Conservation (phyloP, 2,888 invertebrate species). For the Ashinkailepas kermadecensis region DNA sequence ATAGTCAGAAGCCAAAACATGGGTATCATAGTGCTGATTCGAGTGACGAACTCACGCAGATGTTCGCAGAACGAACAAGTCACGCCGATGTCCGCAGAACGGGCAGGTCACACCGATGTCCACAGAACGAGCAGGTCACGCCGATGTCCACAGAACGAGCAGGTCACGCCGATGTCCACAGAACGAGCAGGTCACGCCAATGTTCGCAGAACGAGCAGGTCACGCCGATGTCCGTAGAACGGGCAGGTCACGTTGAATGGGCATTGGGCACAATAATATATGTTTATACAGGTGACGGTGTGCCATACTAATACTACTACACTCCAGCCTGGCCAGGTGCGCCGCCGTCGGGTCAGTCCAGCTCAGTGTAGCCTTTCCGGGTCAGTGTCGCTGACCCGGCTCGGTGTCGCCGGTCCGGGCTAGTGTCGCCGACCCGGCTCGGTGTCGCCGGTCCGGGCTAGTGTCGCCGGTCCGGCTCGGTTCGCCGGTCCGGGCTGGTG, state of each 20-base stretch:
- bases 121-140: too few species aligned
- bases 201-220: too few species aligned
- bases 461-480: not conserved
- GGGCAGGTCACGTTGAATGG: too few species aligned
- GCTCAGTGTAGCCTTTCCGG: not conserved
- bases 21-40: not conserved
- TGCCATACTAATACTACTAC: not conserved
- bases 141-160: too few species aligned
- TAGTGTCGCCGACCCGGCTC: not conserved
- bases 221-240: too few species aligned
- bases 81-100: too few species aligned
- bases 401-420: not conserved
- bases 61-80: not conserved
- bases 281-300: not conserved
- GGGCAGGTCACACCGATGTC: too few species aligned
- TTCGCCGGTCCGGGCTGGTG: not conserved
- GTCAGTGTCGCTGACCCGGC: not conserved
- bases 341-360: not conserved
- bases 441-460: not conserved
- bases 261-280: constrained; percentile 6
- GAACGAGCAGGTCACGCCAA: not conserved
- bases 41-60: not conserved
- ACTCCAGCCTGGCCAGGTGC: too few species aligned
- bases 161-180: not conserved
- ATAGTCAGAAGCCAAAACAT: not conserved